Percentiles rank a stretch among this genome's conserved stretches.
Conservation (phyloP, 2,113 vertebrate species). For the Phalacrocorax pelagicus region DNA sequence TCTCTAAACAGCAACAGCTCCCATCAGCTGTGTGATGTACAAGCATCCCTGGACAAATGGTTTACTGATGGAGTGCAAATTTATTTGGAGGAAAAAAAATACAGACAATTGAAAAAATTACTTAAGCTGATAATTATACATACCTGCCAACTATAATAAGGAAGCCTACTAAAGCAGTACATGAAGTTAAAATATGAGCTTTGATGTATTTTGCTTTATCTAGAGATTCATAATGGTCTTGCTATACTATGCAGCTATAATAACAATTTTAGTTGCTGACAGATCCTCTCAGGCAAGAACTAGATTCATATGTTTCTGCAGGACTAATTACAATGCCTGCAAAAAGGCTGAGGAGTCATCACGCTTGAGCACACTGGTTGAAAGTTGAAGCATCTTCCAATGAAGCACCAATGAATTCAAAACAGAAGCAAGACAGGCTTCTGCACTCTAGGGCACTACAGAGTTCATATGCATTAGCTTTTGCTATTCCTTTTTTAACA, state of each 20-base stretch:
- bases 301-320: background rate
- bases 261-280: background rate
- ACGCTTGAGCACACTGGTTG: background rate
- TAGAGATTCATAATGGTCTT: background rate
- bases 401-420: background rate
- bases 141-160: background rate
- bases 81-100: background rate
- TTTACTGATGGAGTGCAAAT: background rate
- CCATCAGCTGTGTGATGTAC: background rate
- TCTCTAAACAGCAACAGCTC: background rate
- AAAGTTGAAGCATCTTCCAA: background rate
- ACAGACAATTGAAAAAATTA: background rate
- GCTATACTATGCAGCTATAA: background rate
- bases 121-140: background rate
- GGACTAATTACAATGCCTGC: background rate
- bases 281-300: background rate
- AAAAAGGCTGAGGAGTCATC: background rate
- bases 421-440: background rate
- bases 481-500: background rate
- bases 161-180: background rate
- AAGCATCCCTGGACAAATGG: background rate
- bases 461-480: background rate
- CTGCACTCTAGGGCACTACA: background rate
- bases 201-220: background rate
- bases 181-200: background rate